phyloP scores from a whole-genome alignment of 2,797 vertebrate species.

The Falco columbarius region DNA sequence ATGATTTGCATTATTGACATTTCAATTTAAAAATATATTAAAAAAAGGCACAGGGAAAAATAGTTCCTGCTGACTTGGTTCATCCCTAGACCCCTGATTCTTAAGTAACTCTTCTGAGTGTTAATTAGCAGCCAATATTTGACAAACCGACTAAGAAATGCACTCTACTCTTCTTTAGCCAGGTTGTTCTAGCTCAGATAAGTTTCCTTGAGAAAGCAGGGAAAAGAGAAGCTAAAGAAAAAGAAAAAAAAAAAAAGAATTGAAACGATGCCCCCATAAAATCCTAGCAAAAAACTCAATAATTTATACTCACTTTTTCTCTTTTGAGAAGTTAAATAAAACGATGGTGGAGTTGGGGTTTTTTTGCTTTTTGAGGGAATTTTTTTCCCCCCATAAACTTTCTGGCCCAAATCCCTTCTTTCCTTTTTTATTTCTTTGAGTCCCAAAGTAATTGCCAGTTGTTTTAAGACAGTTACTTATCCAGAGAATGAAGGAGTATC shows the following conservation, averaged over 20 bases:
- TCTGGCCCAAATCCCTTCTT: background rate
- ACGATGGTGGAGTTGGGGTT: background rate
- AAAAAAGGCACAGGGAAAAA: background rate
- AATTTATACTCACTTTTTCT: background rate
- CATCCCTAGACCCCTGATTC: background rate
- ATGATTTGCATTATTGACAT: constrained; percentile 51
- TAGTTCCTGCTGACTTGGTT: background rate
- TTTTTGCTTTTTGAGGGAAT: background rate
- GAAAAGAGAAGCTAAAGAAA: background rate
- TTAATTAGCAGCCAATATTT: constrained; percentile 23
- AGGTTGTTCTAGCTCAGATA: background rate
- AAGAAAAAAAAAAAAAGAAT: background rate
- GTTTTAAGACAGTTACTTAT: constrained; percentile 37
- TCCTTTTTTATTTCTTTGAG: constrained; percentile 9
- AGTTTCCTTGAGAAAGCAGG: background rate
- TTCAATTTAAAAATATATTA: constrained; percentile 21
- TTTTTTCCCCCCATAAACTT: background rate
- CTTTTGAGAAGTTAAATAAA: background rate
- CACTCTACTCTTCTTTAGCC: background rate
- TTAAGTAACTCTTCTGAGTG: background rate
- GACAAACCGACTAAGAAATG: background rate
- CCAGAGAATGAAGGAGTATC: constrained; percentile 31
- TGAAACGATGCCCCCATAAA: background rate
- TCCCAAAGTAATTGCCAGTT: background rate
- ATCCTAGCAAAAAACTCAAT: background rate